A percentile compares a stretch with the other conserved stretches of the same genome.
Evolutionary conservation across 2,797 vertebrate genomes (phyloP).

Genomic region (Loris lydekkerianus): DNA sequence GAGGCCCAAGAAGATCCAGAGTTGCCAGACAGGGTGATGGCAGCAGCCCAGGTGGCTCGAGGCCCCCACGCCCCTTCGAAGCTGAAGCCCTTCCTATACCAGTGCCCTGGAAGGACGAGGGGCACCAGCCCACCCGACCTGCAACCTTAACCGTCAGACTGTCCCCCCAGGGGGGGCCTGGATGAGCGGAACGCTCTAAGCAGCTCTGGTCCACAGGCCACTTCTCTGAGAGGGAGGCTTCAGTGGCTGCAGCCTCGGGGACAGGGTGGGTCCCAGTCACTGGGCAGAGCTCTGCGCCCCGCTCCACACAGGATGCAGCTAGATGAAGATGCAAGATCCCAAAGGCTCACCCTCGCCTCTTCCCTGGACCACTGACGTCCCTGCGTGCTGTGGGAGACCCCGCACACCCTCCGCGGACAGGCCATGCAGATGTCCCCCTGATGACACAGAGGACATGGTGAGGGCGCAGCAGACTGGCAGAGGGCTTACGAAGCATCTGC

Average conservation of each 20-base stretch:
- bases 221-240: not conserved
- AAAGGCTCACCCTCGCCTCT: not conserved
- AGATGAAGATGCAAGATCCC: not conserved
- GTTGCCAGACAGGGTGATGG: not conserved
- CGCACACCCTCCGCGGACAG: too few species aligned
- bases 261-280: not conserved
- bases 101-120: accelerated
- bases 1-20: not conserved
- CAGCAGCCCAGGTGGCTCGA: not conserved
- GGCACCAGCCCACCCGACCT: accelerated
- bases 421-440: accelerated
- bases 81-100: accelerated
- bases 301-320: not conserved
- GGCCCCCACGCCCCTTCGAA: accelerated
- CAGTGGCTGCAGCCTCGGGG: not conserved
- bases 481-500: not conserved
- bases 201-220: accelerated
- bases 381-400: too few species aligned
- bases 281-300: accelerated
- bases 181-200: not conserved
- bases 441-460: accelerated
- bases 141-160: too few species aligned
- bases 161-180: accelerated
- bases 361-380: not conserved
- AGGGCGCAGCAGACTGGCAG: not conserved